A percentile compares a stretch with the other conserved stretches of the same genome.
Conservation (phyloP, 2,888 invertebrate species). For the Galerucella calmariensis region DNA sequence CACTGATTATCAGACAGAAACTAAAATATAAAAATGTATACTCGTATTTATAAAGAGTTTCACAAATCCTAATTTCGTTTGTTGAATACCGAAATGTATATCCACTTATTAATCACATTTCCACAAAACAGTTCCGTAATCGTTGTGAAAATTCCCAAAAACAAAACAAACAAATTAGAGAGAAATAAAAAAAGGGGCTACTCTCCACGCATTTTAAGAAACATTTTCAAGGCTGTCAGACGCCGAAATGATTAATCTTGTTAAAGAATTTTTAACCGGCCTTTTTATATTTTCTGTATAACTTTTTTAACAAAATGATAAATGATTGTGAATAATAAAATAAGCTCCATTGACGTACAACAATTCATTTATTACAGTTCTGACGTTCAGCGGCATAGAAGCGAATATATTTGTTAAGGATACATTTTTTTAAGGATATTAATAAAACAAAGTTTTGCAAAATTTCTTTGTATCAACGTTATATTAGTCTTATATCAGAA, state of each 20-base stretch:
- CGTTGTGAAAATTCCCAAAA: constrained; percentile 28
- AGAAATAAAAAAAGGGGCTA: constrained; percentile 38
- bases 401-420: background rate
- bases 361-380: constrained; percentile 47
- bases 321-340: constrained; percentile 48
- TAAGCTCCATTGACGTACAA: constrained; percentile 46
- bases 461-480: no score
- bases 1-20: background rate
- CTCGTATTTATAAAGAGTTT: background rate
- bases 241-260: constrained; percentile 55
- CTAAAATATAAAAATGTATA: background rate
- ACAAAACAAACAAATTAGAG: constrained; percentile 40
- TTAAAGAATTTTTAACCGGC: constrained; percentile 57
- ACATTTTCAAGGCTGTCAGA: constrained; percentile 54
- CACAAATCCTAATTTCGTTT: background rate
- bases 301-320: constrained; percentile 51
- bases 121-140: constrained; percentile 12
- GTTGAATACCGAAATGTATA: background rate
- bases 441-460: background rate
- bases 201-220: constrained; percentile 47
- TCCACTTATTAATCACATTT: constrained; percentile 2
- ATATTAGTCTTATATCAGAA: no score
- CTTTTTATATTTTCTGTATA: constrained; percentile 57
- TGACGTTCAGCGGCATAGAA: background rate
- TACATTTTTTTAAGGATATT: background rate